Evolutionary conservation across 1,140 invertebrate genomes (phyloP).

Genomic region (Lutraria rhynchaena): DNA sequence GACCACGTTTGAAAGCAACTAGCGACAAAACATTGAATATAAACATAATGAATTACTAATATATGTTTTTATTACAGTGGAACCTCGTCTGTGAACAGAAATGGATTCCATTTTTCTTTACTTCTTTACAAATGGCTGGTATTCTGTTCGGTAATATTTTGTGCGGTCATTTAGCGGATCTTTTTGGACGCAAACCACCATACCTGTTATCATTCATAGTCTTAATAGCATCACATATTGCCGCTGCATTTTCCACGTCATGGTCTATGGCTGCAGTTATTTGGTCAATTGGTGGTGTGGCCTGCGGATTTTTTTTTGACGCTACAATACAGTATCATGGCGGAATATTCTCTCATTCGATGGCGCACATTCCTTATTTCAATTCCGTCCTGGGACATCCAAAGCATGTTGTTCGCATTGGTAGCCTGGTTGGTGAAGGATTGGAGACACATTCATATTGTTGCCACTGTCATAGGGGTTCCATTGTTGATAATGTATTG

Average conservation of each 20-base stretch:
- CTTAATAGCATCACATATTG: slow-evolving; percentile 55
- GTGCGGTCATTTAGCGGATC: slow-evolving; percentile 69
- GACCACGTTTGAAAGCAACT: too few relatives aligned
- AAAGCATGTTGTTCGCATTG: slow-evolving; percentile 30
- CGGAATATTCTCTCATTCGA: slow-evolving; percentile 51
- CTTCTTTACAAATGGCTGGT: slow-evolving; percentile 75
- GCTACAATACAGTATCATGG: slow-evolving; percentile 29
- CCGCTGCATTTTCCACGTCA: slow-evolving; percentile 61
- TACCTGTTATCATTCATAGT: slow-evolving; percentile 57
- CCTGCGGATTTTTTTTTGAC: slow-evolving; percentile 48
- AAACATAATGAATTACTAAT: too few relatives aligned
- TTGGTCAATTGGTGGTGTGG: slow-evolving; percentile 70
- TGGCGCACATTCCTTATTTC: slow-evolving; percentile 49
- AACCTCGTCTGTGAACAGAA: slow-evolving; percentile 70
- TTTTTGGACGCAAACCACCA: slow-evolving; percentile 68
- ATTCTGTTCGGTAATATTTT: slow-evolving; percentile 67
- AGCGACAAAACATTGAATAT: too few relatives aligned
- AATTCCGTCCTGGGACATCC: slow-evolving; percentile 45
- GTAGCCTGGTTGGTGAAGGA: slow-evolving; percentile 55
- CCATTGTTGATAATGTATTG: slow-evolving; percentile 37
- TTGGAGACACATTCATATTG: slow-evolving; percentile 59
- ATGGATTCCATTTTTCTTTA: slow-evolving; percentile 64
- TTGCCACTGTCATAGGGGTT: slow-evolving; percentile 3
- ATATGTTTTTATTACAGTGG: slow-evolving; percentile 65
- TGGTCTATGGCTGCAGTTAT: slow-evolving; percentile 73